Conservation (phyloP, 2,113 vertebrate species). For the Semnopithecus entellus region DNA sequence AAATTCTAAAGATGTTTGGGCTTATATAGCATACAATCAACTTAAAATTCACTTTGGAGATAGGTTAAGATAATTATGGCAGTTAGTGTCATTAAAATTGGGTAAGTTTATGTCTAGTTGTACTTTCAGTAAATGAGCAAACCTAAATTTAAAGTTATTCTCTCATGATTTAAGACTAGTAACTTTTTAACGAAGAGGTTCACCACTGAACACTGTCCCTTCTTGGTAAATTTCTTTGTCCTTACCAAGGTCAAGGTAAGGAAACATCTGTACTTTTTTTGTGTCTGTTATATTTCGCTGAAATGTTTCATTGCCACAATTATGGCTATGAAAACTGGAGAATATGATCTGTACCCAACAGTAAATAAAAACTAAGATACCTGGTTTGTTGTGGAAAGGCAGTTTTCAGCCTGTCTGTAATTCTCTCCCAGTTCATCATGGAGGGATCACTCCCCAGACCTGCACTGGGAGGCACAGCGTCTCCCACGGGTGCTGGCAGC, state of each 20-base stretch:
- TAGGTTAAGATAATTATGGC: conserved; percentile 12
- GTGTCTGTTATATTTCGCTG: neutral
- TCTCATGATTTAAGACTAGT: conserved; percentile 31
- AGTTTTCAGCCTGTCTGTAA: conserved; percentile 75
- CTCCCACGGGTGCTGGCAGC: conserved; percentile 44
- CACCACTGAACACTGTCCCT: neutral
- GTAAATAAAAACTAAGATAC: conserved; percentile 53
- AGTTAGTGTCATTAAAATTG: conserved; percentile 20
- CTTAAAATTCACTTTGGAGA: conserved; percentile 49
- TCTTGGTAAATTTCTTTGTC: conserved; percentile 35
- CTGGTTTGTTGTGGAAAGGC: conserved; percentile 78
- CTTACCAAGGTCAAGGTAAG: neutral
- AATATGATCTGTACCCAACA: neutral
- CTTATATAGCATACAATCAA: conserved; percentile 6
- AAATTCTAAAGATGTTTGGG: conserved; percentile 14
- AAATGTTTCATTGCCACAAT: neutral
- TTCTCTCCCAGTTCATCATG: conserved; percentile 70
- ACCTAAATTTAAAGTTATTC: conserved; percentile 49
- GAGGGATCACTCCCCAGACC: conserved; percentile 47
- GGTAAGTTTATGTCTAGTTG: conserved; percentile 4
- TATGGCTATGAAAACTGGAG: neutral
- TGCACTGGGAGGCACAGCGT: neutral
- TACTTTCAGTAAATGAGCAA: conserved; percentile 50
- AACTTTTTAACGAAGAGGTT: neutral
- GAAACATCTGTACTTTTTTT: neutral